phyloP scores from a whole-genome alignment of 2,113 vertebrate genomes.

The Fregetta grallaria region DNA sequence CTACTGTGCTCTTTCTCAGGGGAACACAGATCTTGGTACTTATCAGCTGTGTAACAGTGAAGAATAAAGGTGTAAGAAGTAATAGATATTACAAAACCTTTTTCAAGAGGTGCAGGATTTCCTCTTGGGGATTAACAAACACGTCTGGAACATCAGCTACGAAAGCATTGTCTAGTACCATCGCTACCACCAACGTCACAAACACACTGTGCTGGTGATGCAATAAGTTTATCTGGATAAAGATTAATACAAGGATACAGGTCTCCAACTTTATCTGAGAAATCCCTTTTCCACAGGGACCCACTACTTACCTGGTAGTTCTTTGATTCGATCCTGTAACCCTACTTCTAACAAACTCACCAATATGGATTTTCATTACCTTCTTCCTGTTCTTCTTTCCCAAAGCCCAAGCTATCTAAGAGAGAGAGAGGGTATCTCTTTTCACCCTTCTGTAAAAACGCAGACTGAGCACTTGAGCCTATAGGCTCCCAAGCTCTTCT shows the following conservation, averaged over 20 bases:
- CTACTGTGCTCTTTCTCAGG: too few relatives aligned
- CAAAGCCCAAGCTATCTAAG: neutral
- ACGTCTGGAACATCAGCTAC: neutral
- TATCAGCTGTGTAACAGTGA: neutral
- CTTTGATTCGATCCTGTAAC: neutral
- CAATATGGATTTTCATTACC: neutral
- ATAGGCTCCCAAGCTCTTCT: neutral
- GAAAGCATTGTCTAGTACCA: too few relatives aligned
- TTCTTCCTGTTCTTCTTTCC: neutral
- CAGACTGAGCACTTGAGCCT: neutral
- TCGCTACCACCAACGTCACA: neutral
- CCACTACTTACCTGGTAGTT: neutral
- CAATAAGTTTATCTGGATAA: rapidly evolving
- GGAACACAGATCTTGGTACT: neutral
- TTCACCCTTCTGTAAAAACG: neutral
- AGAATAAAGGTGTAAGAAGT: neutral
- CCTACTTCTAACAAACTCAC: neutral
- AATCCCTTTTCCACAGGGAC: neutral
- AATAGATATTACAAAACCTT: neutral
- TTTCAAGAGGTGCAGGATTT: neutral
- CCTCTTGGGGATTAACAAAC: neutral
- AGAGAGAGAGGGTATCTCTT: too few relatives aligned
- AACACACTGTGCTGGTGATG: neutral
- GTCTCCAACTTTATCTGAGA: neutral
- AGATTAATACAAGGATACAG: neutral